Base-by-base conservation (phyloP, 2,888 invertebrate genomes). In the Trachelus troglodyta region DNA sequence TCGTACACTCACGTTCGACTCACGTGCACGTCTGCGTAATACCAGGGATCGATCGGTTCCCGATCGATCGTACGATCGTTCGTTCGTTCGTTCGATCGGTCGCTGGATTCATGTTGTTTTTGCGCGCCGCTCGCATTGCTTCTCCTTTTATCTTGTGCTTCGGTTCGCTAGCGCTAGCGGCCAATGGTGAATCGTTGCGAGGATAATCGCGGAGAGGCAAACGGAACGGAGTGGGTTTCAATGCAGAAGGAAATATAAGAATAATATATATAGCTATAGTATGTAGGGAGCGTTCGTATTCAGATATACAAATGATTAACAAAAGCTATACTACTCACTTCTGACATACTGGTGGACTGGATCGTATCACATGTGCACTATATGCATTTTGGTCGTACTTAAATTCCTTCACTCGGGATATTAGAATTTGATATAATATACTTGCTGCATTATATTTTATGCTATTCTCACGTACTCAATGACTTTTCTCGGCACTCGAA, bases 11-110 rank as follows among this genome's bases (percentile, higher is more conserved):
- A 88, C 88, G 88, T 88, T 88, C 82, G 76, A 79, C 86, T 84
- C 86, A 83, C 86, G 87, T 85, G 85, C 89, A 87, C 87, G 87
- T 86, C 89, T 88, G 90, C 90, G 90, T 90, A 90, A 90, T 90
- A 90, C 90, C 90, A 90, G 90, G 86, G 88, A 89, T 87, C 87
- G 86, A 86, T 85, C 86, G 87, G 86, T 84, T 83, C 84, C 76
- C 33, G 34, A 37, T 30, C 68, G 75, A 75, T 75, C 75, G 30
- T 11, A 37, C 31, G 71, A 56, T 31, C 71, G 73, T 75, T 75
- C 81, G 81, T 75, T 75, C 81, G 81, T 79, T 75, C 78, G 83
- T 87, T 83, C 89, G 87, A 87, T 86, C 86, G 85, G 85, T 84
- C 82, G 83, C 81, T 75, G 76, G 85, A 88, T 88, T 87, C 88